phyloP scores from a whole-genome alignment of 2,113 vertebrate genomes.

The Polypterus bichir region DNA sequence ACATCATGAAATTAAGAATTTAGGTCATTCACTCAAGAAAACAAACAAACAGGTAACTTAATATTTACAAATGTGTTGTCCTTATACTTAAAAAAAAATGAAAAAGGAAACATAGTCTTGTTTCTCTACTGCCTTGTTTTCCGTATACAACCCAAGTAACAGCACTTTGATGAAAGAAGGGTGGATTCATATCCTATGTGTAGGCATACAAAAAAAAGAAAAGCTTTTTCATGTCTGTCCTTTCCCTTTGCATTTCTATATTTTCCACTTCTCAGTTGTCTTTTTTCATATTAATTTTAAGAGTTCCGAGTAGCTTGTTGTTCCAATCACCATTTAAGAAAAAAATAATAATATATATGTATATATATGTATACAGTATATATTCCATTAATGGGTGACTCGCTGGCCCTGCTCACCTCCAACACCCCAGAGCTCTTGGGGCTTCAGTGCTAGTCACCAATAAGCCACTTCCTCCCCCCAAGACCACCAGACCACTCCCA shows the following conservation, averaged over 20 bases:
- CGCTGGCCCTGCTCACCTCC: no score
- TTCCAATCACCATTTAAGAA: no score
- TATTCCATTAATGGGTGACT: no score
- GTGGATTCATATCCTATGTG: slow-evolving; percentile 30
- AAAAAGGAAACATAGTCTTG: slow-evolving; percentile 42
- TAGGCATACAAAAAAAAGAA: slow-evolving; percentile 39
- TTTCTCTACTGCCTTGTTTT: slow-evolving; percentile 23
- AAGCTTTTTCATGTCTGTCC: slow-evolving; percentile 7
- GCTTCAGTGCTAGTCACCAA: no score
- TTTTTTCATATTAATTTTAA: no score
- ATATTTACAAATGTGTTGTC: slow-evolving; percentile 62
- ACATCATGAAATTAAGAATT: slow-evolving; percentile 42
- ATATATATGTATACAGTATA: no score
- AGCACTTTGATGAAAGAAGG: slow-evolving; percentile 14
- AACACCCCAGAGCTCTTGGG: no score
- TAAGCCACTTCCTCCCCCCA: no score
- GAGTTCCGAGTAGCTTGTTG: no score
- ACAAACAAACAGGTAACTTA: slow-evolving; percentile 49
- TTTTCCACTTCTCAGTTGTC: no score
- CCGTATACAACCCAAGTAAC: slow-evolving; percentile 17
- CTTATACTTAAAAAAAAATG: slow-evolving; percentile 54
- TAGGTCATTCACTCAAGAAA: slow-evolving; percentile 45
- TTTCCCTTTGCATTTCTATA: background rate
- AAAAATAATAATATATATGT: no score
- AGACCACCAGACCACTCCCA: no score